Percentiles rank a stretch among this genome's conserved stretches.
phyloP scores from a whole-genome alignment of 2,797 vertebrate species.

The Pelodytes ibericus region DNA sequence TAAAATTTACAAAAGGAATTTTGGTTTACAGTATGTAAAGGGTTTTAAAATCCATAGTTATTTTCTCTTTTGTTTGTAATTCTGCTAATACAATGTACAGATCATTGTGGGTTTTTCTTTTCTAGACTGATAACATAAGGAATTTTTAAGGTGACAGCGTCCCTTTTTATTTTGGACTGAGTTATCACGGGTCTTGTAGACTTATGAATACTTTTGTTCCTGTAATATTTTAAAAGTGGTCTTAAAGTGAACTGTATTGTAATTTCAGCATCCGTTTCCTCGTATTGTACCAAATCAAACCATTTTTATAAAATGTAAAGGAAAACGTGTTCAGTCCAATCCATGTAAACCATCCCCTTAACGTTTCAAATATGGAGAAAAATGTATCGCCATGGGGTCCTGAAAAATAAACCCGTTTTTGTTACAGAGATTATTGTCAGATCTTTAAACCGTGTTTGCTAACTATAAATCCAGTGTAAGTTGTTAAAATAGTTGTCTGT shows the following conservation, averaged over 20 bases:
- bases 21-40: no score
- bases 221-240: conserved; percentile 17
- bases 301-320: conserved; percentile 44
- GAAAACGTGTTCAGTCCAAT: conserved; percentile 14
- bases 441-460: conserved; percentile 53
- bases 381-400: conserved; percentile 36
- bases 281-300: conserved; percentile 20
- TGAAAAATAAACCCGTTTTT: conserved; percentile 32
- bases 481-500: conserved; percentile 1
- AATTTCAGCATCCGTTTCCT: conserved; percentile 33
- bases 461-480: conserved; percentile 34
- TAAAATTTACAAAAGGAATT: no score
- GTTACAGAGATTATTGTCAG: conserved; percentile 53
- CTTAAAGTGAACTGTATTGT: conserved; percentile 31
- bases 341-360: conserved; percentile 47
- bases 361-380: conserved; percentile 49
- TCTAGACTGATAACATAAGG: no score
- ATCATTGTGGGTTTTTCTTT: no score
- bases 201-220: conserved; percentile 3
- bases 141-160: no score
- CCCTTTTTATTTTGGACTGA: no score
- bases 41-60: no score
- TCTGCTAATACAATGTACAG: no score
- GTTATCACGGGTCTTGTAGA: not conserved
- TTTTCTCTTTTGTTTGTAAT: not conserved